Conservation (phyloP, 2,797 vertebrate species). For the Telmatherina bonti region DNA sequence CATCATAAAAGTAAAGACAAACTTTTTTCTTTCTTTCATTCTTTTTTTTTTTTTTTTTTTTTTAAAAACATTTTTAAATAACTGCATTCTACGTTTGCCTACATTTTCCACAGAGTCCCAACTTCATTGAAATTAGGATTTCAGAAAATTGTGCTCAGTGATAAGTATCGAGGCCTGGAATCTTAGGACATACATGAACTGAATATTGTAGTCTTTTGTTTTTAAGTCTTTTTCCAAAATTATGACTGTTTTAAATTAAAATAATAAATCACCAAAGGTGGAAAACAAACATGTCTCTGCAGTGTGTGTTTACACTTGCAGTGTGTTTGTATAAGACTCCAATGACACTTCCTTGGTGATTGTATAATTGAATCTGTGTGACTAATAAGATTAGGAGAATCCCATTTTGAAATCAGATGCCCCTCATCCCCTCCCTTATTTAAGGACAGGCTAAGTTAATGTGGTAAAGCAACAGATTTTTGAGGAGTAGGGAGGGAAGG, state of each 20-base stretch:
- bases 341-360: conserved; percentile 42
- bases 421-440: conserved; percentile 43
- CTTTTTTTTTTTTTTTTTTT: too few relatives aligned
- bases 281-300: neutral
- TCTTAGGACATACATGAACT: too few relatives aligned
- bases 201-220: neutral
- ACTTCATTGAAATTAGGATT: too few relatives aligned
- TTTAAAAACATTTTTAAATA: too few relatives aligned
- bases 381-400: conserved; percentile 77
- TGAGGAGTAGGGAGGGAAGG: conserved; percentile 18
- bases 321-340: conserved; percentile 32
- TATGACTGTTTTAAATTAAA: neutral
- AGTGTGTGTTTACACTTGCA: conserved; percentile 6
- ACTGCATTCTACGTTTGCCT: too few relatives aligned
- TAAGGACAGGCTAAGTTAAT: conserved; percentile 79
- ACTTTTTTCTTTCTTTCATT: too few relatives aligned
- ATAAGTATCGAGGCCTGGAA: too few relatives aligned
- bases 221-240: neutral
- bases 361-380: conserved; percentile 68
- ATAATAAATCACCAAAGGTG: conserved; percentile 12
- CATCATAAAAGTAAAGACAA: too few relatives aligned
- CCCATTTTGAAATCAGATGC: conserved; percentile 70
- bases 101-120: too few relatives aligned
- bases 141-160: too few relatives aligned
- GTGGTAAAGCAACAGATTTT: conserved; percentile 80